Evolutionary conservation across 2,113 vertebrate species (phyloP).

Genomic region (Addax nasomaculatus): DNA sequence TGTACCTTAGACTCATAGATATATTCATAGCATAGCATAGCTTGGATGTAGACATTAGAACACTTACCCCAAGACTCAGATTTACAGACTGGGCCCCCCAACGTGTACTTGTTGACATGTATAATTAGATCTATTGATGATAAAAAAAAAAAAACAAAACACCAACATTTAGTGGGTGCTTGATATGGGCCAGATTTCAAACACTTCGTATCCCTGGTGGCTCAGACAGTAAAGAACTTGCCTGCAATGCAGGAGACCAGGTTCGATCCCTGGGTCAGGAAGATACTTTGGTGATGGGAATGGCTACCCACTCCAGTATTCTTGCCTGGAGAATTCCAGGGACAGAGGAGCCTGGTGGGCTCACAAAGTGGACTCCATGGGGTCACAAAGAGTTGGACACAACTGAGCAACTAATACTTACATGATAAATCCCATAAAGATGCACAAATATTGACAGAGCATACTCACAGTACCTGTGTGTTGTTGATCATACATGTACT

Average conservation of each 20-base stretch:
- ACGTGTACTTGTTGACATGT: background rate
- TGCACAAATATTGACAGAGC: background rate
- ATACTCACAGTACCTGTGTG: background rate
- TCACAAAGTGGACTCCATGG: background rate
- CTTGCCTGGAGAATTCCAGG: background rate
- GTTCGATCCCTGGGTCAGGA: background rate
- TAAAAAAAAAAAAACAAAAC: background rate
- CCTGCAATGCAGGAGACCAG: background rate
- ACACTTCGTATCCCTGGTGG: background rate
- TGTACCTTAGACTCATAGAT: background rate
- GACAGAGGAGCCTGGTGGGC: background rate
- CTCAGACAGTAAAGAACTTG: background rate
- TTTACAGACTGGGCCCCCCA: background rate
- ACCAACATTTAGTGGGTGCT: background rate
- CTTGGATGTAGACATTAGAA: background rate
- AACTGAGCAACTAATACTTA: background rate
- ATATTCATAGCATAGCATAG: background rate
- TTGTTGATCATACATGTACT: accelerated
- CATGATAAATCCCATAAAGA: background rate
- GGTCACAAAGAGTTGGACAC: background rate
- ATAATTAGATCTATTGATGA: background rate
- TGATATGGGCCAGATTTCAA: background rate
- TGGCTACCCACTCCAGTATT: background rate
- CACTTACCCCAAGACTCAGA: background rate
- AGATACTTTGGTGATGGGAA: background rate